Evolutionary conservation across 2,888 invertebrate genomes (phyloP), one percentile per base, ranked within the genome.

Genomic region (Calliphora vomitoria): DNA sequence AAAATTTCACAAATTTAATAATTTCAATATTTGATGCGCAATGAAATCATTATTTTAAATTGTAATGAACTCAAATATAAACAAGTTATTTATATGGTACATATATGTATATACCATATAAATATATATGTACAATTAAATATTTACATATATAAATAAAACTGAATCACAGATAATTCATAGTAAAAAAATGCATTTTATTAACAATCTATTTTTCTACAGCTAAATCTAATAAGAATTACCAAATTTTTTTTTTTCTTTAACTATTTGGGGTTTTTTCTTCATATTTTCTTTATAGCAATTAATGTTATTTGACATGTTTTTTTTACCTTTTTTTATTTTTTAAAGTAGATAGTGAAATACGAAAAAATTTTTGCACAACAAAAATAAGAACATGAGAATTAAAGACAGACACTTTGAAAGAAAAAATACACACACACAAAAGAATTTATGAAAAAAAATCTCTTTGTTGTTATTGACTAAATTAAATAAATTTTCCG

Each of bases 381-480:
- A 72, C 55, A 86, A 64, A 41, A 83, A 83, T 62, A 82, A 72
- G 74, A 83, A 69, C 74, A 80, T 58, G 62, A 69, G 68, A 66
- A 50, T 58, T 55, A 58, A 64, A 13, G 53, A 58, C 74, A 69
- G 82, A 50, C 80, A 68, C 50, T 68, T 53, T 35, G 55, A 75
- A 80, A 69, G 35, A 74, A 69, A 44, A 72, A 75, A 13, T 50
- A 80, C 62, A 83, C 44, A 20, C 64, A 85, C 71, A 86, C 75
- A 72, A 76, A 60, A 68, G 60, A 83, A 75, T 80, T 74, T 35
- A 53, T 58, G 69, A 79, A 79, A 68, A n/a, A n/a, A 64, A 62
- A n/a, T 75, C 50, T 78, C 79, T 84, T 84, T 72, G 69, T 82
- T 78, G 68, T 79, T 81, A 81, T 86, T 60, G 66, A 79, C 47